Evolutionary conservation across 2,888 invertebrate genomes (phyloP), one percentile per base, ranked within the genome.

Genomic region (Argyra leucocephala): DNA sequence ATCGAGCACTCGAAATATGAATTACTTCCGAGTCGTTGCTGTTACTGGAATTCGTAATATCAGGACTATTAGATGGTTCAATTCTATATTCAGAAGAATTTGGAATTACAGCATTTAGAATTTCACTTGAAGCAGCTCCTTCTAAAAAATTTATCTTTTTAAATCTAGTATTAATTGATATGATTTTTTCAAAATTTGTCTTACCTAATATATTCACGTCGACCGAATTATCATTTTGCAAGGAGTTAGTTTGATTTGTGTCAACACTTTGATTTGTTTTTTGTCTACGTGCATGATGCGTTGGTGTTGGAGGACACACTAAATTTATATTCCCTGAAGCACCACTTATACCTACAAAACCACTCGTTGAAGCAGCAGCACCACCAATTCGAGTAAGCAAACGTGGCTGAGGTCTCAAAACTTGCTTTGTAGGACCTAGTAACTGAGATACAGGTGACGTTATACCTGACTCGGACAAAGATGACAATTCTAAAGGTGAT

Each of bases 301-400:
- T 93, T 0, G 93, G 93, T 0, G 93, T 93, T 0, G 93, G 93
- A 3, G 92, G 92, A 74, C 92, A 92, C 69, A 91, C 86, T 0
- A 88, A 84, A 59, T 81, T 79, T 1, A 83, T 81, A 3, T 68
- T 66, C 36, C 63, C 65, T 22, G 66, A 66, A 61, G 65, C 67
- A 67, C 66, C 15, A 68, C 65, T 66, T 48, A 61, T 2, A 15
- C 18, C 12, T 31, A 37, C 61, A 63, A 12, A 22, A 18, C 23
- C 64, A 62, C 31, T 65, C 65, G 7, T 68, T 66, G 0, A 68
- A 23, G 74, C 75, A 22, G 74, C 76, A 23, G 73, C 75, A 21
- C 75, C 76, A 4, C 74, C 76, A 63, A 86, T 84, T 63, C 87
- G 80, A 6, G 85, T 82, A 23, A 87, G 72, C 1, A 84, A 83